phyloP scores from a whole-genome alignment of 2,888 invertebrate genomes.

The Agrochola lota region DNA sequence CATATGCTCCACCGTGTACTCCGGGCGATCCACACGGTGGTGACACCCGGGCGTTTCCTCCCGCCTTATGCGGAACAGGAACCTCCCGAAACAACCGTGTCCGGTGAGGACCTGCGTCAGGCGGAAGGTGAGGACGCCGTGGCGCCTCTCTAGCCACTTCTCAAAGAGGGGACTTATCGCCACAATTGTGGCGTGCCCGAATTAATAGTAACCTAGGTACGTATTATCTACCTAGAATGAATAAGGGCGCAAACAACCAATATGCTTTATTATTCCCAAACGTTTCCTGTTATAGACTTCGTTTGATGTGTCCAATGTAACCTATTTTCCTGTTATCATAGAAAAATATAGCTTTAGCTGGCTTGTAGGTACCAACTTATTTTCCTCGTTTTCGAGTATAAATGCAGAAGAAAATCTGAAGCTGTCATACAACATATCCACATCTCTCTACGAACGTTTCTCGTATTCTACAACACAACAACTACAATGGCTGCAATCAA shows the following conservation, averaged over 20 bases:
- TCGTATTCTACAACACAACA: neutral
- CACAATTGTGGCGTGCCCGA: too few relatives aligned
- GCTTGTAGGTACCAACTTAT: neutral
- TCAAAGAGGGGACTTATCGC: too few relatives aligned
- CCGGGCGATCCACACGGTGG: too few relatives aligned
- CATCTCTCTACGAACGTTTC: slow-evolving; percentile 17
- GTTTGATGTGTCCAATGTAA: neutral
- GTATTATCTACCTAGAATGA: neutral
- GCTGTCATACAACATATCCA: slow-evolving; percentile 10
- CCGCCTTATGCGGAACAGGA: too few relatives aligned
- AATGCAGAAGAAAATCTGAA: neutral
- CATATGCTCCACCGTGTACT: too few relatives aligned
- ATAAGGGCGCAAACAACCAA: neutral
- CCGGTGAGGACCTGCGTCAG: too few relatives aligned
- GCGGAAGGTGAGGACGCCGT: too few relatives aligned
- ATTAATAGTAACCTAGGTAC: neutral
- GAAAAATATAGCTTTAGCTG: neutral
- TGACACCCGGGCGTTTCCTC: too few relatives aligned
- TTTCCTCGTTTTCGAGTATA: slow-evolving; percentile 19
- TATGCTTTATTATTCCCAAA: neutral
- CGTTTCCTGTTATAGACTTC: neutral
- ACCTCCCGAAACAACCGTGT: too few relatives aligned
- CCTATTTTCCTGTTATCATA: neutral
- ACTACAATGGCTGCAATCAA: slow-evolving; percentile 35
- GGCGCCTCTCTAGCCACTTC: too few relatives aligned